A percentile compares a stretch with the other conserved stretches of the same genome.
Conservation (phyloP, 2,797 vertebrate species). For the Dipus sagitta region DNA sequence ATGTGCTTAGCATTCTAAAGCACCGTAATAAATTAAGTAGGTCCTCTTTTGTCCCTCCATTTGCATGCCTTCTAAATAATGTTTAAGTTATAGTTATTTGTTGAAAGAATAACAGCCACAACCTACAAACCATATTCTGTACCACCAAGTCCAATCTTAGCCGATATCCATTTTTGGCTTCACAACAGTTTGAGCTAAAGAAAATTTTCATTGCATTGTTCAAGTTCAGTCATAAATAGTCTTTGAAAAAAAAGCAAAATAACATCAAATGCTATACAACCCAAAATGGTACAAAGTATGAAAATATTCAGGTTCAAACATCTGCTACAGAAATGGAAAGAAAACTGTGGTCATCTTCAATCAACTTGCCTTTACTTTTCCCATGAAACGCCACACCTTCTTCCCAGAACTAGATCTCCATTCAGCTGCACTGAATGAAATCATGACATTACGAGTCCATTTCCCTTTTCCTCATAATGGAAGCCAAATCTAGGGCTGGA, state of each 20-base stretch:
- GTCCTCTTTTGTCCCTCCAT: slow-evolving; percentile 54
- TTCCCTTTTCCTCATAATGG: neutral
- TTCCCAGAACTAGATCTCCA: slow-evolving; percentile 1
- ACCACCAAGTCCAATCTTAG: slow-evolving; percentile 58
- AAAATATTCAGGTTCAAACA: slow-evolving; percentile 55
- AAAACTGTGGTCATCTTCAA: slow-evolving; percentile 16
- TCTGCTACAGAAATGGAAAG: slow-evolving; percentile 34
- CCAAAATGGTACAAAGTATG: slow-evolving; percentile 53
- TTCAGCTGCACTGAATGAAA: slow-evolving; percentile 16
- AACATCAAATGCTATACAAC: slow-evolving; percentile 62
- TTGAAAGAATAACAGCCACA: slow-evolving; percentile 66
- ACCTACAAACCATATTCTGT: slow-evolving; percentile 66
- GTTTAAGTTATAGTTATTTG: slow-evolving; percentile 71
- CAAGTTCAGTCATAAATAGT: slow-evolving; percentile 66
- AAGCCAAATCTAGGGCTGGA: too few relatives aligned
- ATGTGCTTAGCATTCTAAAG: slow-evolving; percentile 53
- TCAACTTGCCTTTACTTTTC: neutral
- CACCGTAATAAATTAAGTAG: slow-evolving; percentile 57
- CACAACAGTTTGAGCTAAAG: slow-evolving; percentile 67
- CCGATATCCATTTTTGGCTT: slow-evolving; percentile 65
- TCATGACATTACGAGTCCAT: neutral
- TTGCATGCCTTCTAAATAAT: slow-evolving; percentile 70
- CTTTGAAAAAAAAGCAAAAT: slow-evolving; percentile 46
- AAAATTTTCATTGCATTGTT: slow-evolving; percentile 62
- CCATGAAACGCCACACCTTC: slow-evolving; percentile 2